Percentiles rank a stretch among this genome's conserved stretches.
Conservation (phyloP, 1,140 invertebrate species). For the Euwallacea fornicatus region DNA sequence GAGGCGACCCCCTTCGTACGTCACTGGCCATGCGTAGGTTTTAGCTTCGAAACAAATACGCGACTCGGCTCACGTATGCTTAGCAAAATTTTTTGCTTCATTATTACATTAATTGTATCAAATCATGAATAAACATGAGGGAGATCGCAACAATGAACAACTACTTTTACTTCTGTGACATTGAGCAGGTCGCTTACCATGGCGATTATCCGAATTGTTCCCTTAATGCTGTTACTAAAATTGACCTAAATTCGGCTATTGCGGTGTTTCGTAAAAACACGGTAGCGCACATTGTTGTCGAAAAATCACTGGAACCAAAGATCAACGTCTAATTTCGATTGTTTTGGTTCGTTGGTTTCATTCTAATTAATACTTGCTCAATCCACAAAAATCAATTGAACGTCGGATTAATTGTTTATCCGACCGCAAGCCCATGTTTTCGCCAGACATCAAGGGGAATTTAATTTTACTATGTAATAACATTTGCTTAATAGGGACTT, state of each 20-base stretch:
- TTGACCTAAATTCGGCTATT: not conserved
- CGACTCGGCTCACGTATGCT: slow-evolving; percentile 25
- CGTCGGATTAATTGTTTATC: slow-evolving; percentile 2
- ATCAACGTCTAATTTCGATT: slow-evolving; percentile 13
- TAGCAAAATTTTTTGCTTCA: slow-evolving; percentile 17
- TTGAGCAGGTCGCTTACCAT: not conserved
- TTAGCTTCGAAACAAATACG: slow-evolving; percentile 13
- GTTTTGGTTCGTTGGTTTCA: not conserved
- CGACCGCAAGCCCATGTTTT: not conserved
- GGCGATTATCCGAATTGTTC: not conserved
- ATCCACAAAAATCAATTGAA: slow-evolving; percentile 11
- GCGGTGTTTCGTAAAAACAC: not conserved
- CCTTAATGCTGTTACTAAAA: too few species aligned
- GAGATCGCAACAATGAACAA: slow-evolving; percentile 5
- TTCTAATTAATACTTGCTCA: slow-evolving; percentile 7
- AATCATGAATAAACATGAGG: slow-evolving; percentile 24
- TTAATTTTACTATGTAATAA: not conserved
- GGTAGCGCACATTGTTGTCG: slow-evolving; percentile 3
- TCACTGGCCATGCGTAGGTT: slow-evolving; percentile 17
- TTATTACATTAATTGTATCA: slow-evolving; percentile 6
- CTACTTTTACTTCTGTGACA: slow-evolving; percentile 4
- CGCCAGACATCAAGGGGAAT: not conserved
- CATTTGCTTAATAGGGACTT: too few species aligned
- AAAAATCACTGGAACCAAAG: slow-evolving; percentile 12
- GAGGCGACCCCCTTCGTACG: slow-evolving; percentile 2